Percentiles rank a stretch among this genome's conserved stretches.
Evolutionary conservation across 23 tunicate genomes (phyloP).

Genomic region (Phallusia fumigata): DNA sequence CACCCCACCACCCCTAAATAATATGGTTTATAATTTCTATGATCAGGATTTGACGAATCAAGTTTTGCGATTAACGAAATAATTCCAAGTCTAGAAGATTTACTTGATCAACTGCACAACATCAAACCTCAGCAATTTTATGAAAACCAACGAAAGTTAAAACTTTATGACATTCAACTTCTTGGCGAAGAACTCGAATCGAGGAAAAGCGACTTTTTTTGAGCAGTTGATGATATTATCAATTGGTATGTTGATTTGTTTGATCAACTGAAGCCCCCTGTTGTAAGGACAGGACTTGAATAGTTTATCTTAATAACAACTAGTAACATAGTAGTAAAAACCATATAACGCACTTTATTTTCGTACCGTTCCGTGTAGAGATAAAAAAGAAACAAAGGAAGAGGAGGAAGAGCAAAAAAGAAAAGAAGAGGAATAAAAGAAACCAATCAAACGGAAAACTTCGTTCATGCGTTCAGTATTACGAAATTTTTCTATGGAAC

Average conservation of each 20-base stretch:
- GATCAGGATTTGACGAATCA: background rate
- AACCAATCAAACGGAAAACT: slow-evolving; percentile 73
- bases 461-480: slow-evolving; percentile 89
- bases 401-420: slow-evolving; percentile 49
- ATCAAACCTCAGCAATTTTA: slow-evolving; percentile 90
- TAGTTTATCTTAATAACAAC: too few species aligned
- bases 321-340: too few species aligned
- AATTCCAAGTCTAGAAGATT: slow-evolving; percentile 79
- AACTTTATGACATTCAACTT: slow-evolving; percentile 73
- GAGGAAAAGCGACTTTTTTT: slow-evolving; percentile 46
- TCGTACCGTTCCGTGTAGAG: slow-evolving; percentile 21
- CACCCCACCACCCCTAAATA: too few species aligned
- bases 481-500: slow-evolving; percentile 89
- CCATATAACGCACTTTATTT: too few species aligned
- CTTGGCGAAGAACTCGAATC: slow-evolving; percentile 66
- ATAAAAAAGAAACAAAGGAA: slow-evolving; percentile 66
- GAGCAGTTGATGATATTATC: slow-evolving; percentile 58
- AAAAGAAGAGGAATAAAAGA: slow-evolving; percentile 64
- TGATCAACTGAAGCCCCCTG: too few species aligned
- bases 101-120: slow-evolving; percentile 86
- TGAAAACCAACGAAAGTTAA: slow-evolving; percentile 83
- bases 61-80: slow-evolving; percentile 62
- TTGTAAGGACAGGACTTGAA: too few species aligned
- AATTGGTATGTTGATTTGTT: slow-evolving; percentile 49
- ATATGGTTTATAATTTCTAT: background rate